Evolutionary conservation across 2,888 invertebrate genomes (phyloP).

Genomic region (Pseudolycoriella hygida): DNA sequence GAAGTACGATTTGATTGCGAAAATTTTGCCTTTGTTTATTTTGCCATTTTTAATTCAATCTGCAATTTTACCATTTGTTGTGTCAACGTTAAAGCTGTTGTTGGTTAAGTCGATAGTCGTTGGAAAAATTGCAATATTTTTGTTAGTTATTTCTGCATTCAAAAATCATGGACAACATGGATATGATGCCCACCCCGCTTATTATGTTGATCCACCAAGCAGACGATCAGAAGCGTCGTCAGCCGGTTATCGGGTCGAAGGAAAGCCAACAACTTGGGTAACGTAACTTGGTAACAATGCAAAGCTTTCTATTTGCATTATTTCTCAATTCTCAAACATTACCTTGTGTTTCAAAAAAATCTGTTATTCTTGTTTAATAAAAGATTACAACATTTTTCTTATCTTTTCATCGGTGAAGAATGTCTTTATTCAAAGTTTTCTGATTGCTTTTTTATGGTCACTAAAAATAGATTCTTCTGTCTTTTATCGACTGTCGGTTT

Average conservation of each 20-base stretch:
- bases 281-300: too few relatives aligned
- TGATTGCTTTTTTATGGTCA: too few relatives aligned
- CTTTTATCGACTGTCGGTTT: too few relatives aligned
- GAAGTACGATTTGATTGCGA: constrained; percentile 38
- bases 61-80: constrained; percentile 46
- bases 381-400: too few relatives aligned
- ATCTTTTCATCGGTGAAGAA: too few relatives aligned
- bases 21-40: constrained; percentile 44
- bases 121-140: constrained; percentile 49
- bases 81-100: constrained; percentile 52
- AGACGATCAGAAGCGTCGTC: constrained; percentile 23
- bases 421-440: too few relatives aligned
- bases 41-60: constrained; percentile 53
- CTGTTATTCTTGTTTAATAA: too few relatives aligned
- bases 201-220: constrained; percentile 25
- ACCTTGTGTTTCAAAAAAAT: too few relatives aligned
- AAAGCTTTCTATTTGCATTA: too few relatives aligned
- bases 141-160: constrained; percentile 46
- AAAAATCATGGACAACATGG: constrained; percentile 28
- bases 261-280: constrained; percentile 25
- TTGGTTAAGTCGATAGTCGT: constrained; percentile 51
- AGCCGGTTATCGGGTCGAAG: constrained; percentile 28
- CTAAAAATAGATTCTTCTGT: too few relatives aligned
- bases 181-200: constrained; percentile 20
- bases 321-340: too few relatives aligned